Base-by-base conservation (phyloP, 2,797 vertebrate species). In the Sarcoramphus papa region DNA sequence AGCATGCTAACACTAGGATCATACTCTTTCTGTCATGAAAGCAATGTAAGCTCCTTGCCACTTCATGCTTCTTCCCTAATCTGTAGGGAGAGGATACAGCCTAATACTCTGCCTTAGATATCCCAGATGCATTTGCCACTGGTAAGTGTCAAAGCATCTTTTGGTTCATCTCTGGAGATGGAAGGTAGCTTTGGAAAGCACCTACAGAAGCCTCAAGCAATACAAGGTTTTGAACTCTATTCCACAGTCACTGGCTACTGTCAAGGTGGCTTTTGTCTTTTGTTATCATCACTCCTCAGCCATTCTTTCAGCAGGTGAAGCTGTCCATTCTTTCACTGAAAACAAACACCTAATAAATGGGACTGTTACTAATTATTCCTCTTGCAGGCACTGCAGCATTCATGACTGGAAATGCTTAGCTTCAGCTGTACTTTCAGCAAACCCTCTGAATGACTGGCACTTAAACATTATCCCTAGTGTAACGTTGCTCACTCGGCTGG, bases 401-500 rank as follows among this genome's bases (percentile, higher is more conserved):
- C 47, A n/a, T 8, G 59, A n/a, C 20, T 10, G 5, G 48, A 82
- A 77, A 54, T 4, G 60, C 59, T 85, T 27, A 30, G 31, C 35
- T 65, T 50, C 56, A 85, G 70, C 40, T 51, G 57, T 20, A 59
- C 57, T 33, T 40, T 11, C 6, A 81, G 35, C 54, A 79, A 79
- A 25, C 19, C 41, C 47, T 20, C 30, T 1, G 9, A 33, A 31
- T 2, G 5, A 40, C 25, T 9, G 20, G 25, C 62, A 50, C 65
- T 28, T 11, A 8, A 78, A 37, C 1, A 0, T 33, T 15, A 40
- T 4, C 48, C 50, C 54, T 7, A 12, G 7, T 9, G 37, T n/a
- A 27, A 51, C 27, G 10, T 6, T 17, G 50, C n/a, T 57, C 56
- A 21, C 47, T 30, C 18, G 4, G 45, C 23, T 85, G 68, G 28